Evolutionary conservation across 2,888 invertebrate species (phyloP).

Genomic region (Sclerodermus sp.): DNA sequence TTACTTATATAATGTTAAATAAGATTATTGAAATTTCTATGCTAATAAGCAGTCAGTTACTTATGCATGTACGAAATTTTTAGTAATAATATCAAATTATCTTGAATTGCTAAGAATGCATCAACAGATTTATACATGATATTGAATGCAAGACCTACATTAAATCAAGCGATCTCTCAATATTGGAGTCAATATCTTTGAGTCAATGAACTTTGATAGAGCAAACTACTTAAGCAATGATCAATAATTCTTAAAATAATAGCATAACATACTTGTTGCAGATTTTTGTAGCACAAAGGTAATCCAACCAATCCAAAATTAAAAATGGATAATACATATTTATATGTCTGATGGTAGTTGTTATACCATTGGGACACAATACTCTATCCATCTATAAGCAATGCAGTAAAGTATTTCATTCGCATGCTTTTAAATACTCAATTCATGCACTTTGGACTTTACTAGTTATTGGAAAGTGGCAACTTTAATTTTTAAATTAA

Average conservation of each 20-base stretch:
- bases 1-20: not conserved
- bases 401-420: constrained; percentile 15
- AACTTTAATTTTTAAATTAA: constrained; percentile 10
- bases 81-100: too few species aligned
- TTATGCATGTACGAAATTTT: too few species aligned
- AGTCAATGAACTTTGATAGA: not conserved
- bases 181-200: too few species aligned
- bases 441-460: constrained; percentile 16
- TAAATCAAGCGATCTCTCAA: too few species aligned
- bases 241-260: not conserved
- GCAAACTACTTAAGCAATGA: not conserved
- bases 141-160: too few species aligned
- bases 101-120: too few species aligned
- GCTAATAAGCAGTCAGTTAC: too few species aligned
- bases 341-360: not conserved
- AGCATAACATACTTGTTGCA: not conserved
- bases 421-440: constrained; percentile 13
- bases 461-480: too few species aligned
- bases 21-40: too few species aligned
- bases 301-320: too few species aligned
- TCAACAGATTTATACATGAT: too few species aligned
- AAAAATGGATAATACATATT: not conserved
- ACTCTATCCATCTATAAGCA: constrained; percentile 16
- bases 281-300: constrained; percentile 1
- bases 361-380: not conserved